These are phyloP conservation scores for Agrotis exclamationis DNA, from an alignment of 2,888 invertebrate genomes.

Conservation along the genomic window DNA sequence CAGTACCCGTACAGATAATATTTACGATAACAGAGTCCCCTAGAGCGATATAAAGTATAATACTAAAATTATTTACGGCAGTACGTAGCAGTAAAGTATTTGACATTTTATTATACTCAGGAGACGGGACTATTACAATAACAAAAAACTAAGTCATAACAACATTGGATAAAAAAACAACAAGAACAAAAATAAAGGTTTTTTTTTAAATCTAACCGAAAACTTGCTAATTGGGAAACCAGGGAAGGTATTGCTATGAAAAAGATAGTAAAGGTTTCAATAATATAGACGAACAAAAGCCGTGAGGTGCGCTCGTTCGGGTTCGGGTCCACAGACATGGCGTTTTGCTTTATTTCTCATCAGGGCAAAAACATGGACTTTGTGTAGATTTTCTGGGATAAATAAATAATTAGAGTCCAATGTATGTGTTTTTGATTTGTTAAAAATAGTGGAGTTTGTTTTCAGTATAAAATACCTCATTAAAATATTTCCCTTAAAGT, in stretches of 20 bases:
- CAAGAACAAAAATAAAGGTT: neutral
- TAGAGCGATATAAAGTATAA: neutral
- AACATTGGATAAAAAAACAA: neutral
- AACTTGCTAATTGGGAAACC: conserved; percentile 25
- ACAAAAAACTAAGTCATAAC: neutral
- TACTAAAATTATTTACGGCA: neutral
- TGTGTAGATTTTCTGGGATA: conserved; percentile 5
- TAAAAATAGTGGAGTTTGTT: neutral
- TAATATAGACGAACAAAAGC: conserved; percentile 34
- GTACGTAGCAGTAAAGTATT: conserved; percentile 1
- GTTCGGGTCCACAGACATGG: conserved; percentile 18
- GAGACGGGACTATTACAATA: conserved; percentile 7
- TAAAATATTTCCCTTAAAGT: neutral
- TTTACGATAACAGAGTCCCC: neutral
- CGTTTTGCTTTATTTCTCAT: conserved; percentile 27
- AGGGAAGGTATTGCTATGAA: conserved; percentile 5
- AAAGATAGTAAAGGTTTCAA: conserved; percentile 31
- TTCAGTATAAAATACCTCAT: neutral
- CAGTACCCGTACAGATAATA: neutral
- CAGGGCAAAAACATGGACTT: conserved; percentile 12
- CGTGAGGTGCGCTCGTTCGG: conserved; percentile 20
- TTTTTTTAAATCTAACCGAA: no score
- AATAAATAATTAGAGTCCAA: conserved; percentile 9
- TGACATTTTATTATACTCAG: neutral
- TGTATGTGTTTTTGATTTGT: neutral